Evolutionary conservation across 2,888 invertebrate species (phyloP).

Genomic region (Liopterus haemorrhoidalis): DNA sequence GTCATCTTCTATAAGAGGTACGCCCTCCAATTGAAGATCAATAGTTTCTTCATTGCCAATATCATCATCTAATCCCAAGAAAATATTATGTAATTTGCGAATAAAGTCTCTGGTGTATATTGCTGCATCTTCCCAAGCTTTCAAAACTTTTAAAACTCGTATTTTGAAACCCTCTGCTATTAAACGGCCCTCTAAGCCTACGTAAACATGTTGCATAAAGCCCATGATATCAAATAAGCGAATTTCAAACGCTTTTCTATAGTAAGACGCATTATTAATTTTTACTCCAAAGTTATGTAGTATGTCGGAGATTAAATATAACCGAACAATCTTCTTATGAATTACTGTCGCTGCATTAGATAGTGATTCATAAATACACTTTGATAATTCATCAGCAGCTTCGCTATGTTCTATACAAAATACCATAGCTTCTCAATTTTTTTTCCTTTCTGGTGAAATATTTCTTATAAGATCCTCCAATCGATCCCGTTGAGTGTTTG

Average conservation of each 20-base stretch:
- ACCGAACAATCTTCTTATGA: constrained; percentile 82
- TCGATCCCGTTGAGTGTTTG: constrained; percentile 81
- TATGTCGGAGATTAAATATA: constrained; percentile 95
- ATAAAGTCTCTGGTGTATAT: constrained; percentile 92
- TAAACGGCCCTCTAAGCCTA: constrained; percentile 71
- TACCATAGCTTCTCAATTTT: constrained; percentile 94
- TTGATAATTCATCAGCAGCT: constrained; percentile 92
- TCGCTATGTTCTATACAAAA: constrained; percentile 99
- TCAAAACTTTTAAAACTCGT: constrained; percentile 80
- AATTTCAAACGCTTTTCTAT: constrained; percentile 80
- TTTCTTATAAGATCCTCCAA: constrained; percentile 86
- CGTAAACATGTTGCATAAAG: constrained; percentile 65
- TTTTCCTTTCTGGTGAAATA: constrained; percentile 70
- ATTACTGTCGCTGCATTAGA: constrained; percentile 70
- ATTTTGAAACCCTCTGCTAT: constrained; percentile 96
- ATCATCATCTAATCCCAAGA: constrained; percentile 65
- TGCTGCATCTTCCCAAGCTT: constrained; percentile 97
- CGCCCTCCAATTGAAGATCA: constrained; percentile 53
- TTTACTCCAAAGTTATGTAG: constrained; percentile 95
- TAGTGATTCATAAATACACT: constrained; percentile 84
- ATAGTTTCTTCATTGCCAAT: constrained; percentile 16
- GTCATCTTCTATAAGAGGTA: constrained; percentile 52
- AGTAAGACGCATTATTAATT: constrained; percentile 93
- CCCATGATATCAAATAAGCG: constrained; percentile 73
- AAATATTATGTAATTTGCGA: constrained; percentile 79